Conservation (phyloP, 2,888 invertebrate species). For the Pollenia amentaria region DNA sequence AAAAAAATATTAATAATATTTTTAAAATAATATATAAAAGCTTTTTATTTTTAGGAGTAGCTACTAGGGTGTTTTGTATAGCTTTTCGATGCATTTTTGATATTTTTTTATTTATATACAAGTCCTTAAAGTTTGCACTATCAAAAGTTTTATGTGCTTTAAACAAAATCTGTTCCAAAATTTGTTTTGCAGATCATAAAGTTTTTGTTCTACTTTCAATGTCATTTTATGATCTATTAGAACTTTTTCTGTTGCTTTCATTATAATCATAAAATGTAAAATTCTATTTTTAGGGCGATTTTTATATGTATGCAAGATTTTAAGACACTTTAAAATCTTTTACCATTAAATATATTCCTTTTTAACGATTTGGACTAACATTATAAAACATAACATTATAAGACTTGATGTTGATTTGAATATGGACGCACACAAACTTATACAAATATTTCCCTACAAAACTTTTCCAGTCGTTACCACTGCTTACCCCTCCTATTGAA, state of each 20-base stretch:
- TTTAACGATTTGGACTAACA: constrained; percentile 31
- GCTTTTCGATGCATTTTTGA: too few species aligned
- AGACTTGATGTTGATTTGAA: constrained; percentile 46
- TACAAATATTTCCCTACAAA: not conserved
- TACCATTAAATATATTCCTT: constrained; percentile 28
- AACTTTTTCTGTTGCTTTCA: constrained; percentile 20
- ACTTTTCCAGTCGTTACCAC: not conserved
- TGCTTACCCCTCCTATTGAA: constrained; percentile 1
- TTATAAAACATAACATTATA: constrained; percentile 54
- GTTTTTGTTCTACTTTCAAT: constrained; percentile 9
- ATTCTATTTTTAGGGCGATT: not conserved
- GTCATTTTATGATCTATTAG: constrained; percentile 43
- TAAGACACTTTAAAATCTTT: constrained; percentile 16
- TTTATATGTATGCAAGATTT: constrained; percentile 4
- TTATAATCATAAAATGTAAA: constrained; percentile 56
- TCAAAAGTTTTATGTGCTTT: not conserved
- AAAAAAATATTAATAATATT: too few species aligned
- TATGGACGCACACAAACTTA: not conserved
- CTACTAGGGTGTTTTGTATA: too few species aligned
- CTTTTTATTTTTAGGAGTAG: too few species aligned
- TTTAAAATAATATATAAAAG: too few species aligned
- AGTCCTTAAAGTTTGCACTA: too few species aligned
- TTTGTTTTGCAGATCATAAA: not conserved
- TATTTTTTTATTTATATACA: too few species aligned
- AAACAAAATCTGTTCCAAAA: not conserved